A percentile compares a stretch with the other conserved stretches of the same genome.
Evolutionary conservation across 2,797 vertebrate species (phyloP).

Genomic region (Coccyzus lansbergi): DNA sequence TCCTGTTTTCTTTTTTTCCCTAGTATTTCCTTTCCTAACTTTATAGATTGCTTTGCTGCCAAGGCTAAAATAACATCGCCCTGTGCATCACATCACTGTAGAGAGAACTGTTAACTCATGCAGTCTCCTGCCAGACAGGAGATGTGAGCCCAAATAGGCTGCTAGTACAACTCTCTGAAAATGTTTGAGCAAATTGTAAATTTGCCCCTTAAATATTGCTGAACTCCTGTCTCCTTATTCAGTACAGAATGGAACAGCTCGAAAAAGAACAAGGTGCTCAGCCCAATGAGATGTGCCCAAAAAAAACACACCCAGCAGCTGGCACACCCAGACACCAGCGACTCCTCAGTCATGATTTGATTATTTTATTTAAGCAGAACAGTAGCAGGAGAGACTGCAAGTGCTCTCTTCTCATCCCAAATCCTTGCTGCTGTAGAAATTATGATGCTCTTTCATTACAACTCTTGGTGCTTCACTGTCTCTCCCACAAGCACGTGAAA

Average conservation of each 20-base stretch:
- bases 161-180: not conserved
- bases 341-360: rapidly evolving
- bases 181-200: not conserved
- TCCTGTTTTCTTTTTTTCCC: not conserved
- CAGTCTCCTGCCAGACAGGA: not conserved
- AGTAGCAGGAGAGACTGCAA: not conserved
- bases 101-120: not conserved
- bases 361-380: not conserved
- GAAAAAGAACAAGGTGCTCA: not conserved
- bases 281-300: not conserved
- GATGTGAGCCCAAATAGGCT: not conserved
- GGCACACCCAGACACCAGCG: rapidly evolving
- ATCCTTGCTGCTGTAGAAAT: not conserved
- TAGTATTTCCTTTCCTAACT: slow-evolving; percentile 11
- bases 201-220: rapidly evolving
- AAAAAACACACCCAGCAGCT: not conserved
- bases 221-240: not conserved
- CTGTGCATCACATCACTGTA: not conserved
- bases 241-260: not conserved
- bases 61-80: slow-evolving; percentile 20
- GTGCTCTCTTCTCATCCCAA: not conserved
- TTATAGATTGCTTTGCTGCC: slow-evolving; percentile 27
- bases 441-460: not conserved
- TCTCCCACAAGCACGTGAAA: not conserved
- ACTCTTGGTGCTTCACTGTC: not conserved